Base-by-base conservation (phyloP, 2,113 vertebrate species). In the Choloepus hoffmanni region DNA sequence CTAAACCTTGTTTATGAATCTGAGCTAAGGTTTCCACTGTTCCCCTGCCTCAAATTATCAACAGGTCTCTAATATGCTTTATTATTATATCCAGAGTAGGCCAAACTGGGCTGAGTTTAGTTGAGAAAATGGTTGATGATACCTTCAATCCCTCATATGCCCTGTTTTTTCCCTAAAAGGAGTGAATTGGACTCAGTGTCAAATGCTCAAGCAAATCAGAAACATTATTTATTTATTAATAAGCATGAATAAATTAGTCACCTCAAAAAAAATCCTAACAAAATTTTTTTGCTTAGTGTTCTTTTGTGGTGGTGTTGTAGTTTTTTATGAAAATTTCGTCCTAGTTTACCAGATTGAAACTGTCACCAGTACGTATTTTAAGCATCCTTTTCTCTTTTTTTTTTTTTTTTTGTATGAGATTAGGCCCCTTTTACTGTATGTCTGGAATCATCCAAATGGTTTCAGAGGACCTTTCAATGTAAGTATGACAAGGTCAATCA, bases 181-280 rank as follows among this genome's bases (percentile, higher is more conserved):
- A 94, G 7, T 83, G 18, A 87, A 58, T 76, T 53, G 50, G 63
- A 83, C 7, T 89, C 13, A 40, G 18, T 53, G 67, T 7, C 48
- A 74, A 94, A 40, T 73, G 36, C 36, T 78, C 58, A 43, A 45
- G 68, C 73, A 85, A 89, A 74, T 81, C 36, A 77, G 43, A 82
- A 82, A 58, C 53, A 18, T 91, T 79, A 53, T 33, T 70, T 28
- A 26, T 65, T 73, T 92, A 67, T 92, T 12, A 93, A 77, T 62
- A 81, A 50, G 48, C 90, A 67, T 92, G 16, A 93, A 77, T 62
- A 81, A 86, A 90, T 55, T 68, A 67, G 28, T 84, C 7, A 28
- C 5, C 65, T 95, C 24, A 89, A 77, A 92, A 92, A 18, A 67
- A 43, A 68, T 13, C 4, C 11, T 8, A 82, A 74, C 68, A 53